These are phyloP conservation scores for Clavelina lepadiformis DNA, from an alignment of 23 tunicate species.

Conservation along the genomic window DNA sequence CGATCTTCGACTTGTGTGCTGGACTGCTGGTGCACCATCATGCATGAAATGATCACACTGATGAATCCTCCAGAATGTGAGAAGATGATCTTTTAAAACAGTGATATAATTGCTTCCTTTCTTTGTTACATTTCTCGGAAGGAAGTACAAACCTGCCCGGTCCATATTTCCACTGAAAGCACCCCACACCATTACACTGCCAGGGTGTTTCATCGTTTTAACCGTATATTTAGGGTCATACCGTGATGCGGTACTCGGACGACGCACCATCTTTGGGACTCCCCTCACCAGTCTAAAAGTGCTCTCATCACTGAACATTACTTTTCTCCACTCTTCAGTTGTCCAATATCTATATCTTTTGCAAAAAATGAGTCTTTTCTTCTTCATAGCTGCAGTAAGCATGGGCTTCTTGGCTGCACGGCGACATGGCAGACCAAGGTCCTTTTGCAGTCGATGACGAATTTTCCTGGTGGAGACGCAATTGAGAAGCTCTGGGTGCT, in stretches of 20 bases:
- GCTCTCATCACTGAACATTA: constrained; percentile 20
- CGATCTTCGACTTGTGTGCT: too few relatives aligned
- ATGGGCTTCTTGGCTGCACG: constrained; percentile 29
- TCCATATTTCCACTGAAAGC: constrained; percentile 19
- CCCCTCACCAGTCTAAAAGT: constrained; percentile 13
- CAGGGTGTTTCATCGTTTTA: constrained; percentile 19
- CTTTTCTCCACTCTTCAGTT: constrained; percentile 19
- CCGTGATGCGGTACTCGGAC: constrained; percentile 18
- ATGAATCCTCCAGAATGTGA: constrained; percentile 16
- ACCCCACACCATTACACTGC: constrained; percentile 18
- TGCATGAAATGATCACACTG: constrained; percentile 6
- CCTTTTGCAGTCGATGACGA: constrained; percentile 22
- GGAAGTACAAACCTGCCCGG: constrained; percentile 12
- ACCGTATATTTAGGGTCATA: constrained; percentile 15
- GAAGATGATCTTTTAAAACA: constrained; percentile 4
- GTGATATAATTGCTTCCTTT: constrained; percentile 14
- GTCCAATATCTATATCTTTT: constrained; percentile 18
- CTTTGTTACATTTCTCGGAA: constrained; percentile 5
- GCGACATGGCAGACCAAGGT: constrained; percentile 16
- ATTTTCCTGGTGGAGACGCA: constrained; percentile 18
- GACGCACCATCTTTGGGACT: constrained; percentile 14
- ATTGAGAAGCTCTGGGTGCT: constrained; percentile 22
- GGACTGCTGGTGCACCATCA: constrained; percentile 6
- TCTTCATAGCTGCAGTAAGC: constrained; percentile 19
- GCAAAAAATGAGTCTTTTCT: constrained; percentile 21